A percentile compares a stretch with the other conserved stretches of the same genome.
Evolutionary conservation across 2,888 invertebrate genomes (phyloP).

Genomic region (Ochropacha duplaris): DNA sequence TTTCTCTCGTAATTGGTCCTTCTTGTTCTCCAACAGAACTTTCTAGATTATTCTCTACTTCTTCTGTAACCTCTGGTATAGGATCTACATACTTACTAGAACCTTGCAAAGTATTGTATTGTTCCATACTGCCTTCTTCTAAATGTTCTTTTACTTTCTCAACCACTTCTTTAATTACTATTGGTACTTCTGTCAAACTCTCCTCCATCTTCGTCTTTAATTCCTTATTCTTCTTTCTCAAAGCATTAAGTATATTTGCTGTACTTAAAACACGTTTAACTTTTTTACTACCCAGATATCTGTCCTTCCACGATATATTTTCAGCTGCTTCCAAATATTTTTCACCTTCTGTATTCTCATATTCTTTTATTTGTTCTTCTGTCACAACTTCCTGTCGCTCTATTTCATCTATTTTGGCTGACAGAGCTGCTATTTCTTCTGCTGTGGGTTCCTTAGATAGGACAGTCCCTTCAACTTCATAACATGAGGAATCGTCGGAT

Average conservation of each 20-base stretch:
- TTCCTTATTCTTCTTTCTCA: slow-evolving; percentile 83
- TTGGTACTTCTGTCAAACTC: slow-evolving; percentile 30
- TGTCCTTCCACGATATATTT: slow-evolving; percentile 81
- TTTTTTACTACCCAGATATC: slow-evolving; percentile 83
- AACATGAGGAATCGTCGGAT: slow-evolving; percentile 67
- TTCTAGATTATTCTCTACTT: slow-evolving; percentile 9
- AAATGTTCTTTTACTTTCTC: slow-evolving; percentile 19
- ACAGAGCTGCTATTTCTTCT: slow-evolving; percentile 70
- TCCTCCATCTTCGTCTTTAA: slow-evolving; percentile 67
- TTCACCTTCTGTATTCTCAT: slow-evolving; percentile 28
- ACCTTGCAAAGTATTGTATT: slow-evolving; percentile 74
- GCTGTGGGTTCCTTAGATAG: slow-evolving; percentile 73
- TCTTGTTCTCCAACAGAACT: slow-evolving; percentile 13
- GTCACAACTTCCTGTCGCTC: slow-evolving; percentile 57
- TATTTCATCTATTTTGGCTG: slow-evolving; percentile 76
- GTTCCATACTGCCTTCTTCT: slow-evolving; percentile 80
- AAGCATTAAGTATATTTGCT: slow-evolving; percentile 81
- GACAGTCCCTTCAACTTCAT: slow-evolving; percentile 63
- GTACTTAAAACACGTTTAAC: slow-evolving; percentile 82
- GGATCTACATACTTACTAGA: slow-evolving; percentile 67
- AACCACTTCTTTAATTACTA: slow-evolving; percentile 30
- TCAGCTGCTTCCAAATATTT: slow-evolving; percentile 23
- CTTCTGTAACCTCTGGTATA: slow-evolving; percentile 33
- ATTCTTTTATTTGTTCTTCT: slow-evolving; percentile 45
- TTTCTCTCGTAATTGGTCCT: slow-evolving; percentile 36